These are phyloP conservation scores for Agonopterix subpropinquella DNA, from an alignment of 2,888 invertebrate species.

Conservation along the genomic window DNA sequence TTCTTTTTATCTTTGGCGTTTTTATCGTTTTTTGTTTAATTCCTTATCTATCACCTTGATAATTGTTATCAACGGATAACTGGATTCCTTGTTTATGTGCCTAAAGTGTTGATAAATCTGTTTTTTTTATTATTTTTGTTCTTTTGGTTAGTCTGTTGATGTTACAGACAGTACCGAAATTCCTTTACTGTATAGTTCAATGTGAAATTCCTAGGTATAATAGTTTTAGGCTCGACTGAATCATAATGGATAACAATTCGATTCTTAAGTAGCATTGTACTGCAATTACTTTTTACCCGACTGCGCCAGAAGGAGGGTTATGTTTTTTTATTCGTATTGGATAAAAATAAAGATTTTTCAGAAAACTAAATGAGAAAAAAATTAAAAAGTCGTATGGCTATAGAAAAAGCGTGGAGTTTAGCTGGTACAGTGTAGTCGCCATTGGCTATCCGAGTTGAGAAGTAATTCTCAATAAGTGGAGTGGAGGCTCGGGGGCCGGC, in stretches of 20 bases:
- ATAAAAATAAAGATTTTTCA: no score
- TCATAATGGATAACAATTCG: no score
- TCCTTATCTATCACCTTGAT: conserved; percentile 12
- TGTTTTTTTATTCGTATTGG: no score
- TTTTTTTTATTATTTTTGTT: not conserved
- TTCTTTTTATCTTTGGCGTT: not conserved
- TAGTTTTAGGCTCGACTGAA: no score
- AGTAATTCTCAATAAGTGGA: conserved; percentile 48
- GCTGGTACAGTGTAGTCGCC: conserved; percentile 28
- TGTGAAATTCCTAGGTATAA: no score
- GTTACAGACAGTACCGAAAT: no score
- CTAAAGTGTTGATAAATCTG: not conserved
- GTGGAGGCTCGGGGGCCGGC: conserved; percentile 33
- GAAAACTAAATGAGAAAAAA: no score
- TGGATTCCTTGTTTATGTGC: conserved; percentile 3
- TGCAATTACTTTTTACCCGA: no score
- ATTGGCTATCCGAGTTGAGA: conserved; percentile 39
- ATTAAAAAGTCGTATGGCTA: conserved; percentile 7
- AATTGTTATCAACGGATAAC: conserved; percentile 12
- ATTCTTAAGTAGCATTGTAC: no score
- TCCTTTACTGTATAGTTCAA: no score
- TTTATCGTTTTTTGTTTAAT: conserved; percentile 10
- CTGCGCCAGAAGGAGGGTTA: no score
- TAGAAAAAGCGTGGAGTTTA: conserved; percentile 19
- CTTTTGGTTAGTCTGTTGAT: no score